phyloP scores from a whole-genome alignment of 2,113 vertebrate genomes.

The Cyrtonyx montezumae region DNA sequence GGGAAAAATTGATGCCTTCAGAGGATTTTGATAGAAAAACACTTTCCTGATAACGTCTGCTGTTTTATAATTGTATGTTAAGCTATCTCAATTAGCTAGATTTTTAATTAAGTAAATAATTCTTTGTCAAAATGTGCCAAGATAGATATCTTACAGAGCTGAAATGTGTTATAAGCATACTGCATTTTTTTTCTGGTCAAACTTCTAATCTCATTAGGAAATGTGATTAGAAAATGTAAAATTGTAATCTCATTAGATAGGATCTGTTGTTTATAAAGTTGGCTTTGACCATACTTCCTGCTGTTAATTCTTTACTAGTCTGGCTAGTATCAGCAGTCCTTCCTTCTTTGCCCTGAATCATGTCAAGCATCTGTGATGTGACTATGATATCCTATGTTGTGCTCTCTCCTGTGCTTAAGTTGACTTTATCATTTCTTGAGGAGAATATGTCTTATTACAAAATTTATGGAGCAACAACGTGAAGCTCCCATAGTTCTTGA shows the following conservation, averaged over 20 bases:
- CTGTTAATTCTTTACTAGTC: constrained; percentile 36
- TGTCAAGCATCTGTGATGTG: background rate
- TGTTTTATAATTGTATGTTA: background rate
- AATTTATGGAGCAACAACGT: fast-evolving
- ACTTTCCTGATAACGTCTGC: background rate
- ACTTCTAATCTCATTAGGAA: constrained; percentile 35
- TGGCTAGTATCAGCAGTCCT: constrained; percentile 46
- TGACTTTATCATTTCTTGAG: background rate
- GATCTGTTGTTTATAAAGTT: constrained; percentile 39
- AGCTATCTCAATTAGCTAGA: background rate
- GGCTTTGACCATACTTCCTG: constrained; percentile 33
- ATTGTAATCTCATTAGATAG: constrained; percentile 43
- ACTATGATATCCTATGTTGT: background rate
- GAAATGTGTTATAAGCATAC: background rate
- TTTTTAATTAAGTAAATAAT: background rate
- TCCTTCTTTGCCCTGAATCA: background rate
- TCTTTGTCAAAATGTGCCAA: background rate
- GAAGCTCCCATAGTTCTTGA: background rate
- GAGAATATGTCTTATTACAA: background rate
- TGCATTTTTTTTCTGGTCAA: constrained; percentile 6
- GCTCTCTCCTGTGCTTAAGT: fast-evolving
- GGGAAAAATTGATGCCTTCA: background rate
- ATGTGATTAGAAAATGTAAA: constrained; percentile 57
- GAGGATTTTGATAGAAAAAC: background rate
- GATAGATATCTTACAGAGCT: background rate